Evolutionary conservation across 2,888 invertebrate genomes (phyloP).

Genomic region (Agrenia bidenticulata): DNA sequence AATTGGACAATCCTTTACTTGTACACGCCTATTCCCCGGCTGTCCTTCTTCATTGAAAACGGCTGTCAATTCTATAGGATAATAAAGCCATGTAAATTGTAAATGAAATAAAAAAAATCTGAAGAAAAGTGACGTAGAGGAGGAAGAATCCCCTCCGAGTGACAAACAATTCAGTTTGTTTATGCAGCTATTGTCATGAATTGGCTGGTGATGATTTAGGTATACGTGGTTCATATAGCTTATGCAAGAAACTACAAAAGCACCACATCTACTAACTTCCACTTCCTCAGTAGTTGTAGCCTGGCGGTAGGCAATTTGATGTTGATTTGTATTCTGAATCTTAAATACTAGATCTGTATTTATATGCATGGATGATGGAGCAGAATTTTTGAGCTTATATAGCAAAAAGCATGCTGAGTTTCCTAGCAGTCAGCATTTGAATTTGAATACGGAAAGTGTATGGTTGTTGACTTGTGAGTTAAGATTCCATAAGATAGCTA

Average conservation of each 20-base stretch:
- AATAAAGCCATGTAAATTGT: constrained; percentile 5
- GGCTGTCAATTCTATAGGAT: constrained; percentile 10
- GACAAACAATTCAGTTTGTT: constrained; percentile 16
- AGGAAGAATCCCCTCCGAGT: constrained; percentile 14
- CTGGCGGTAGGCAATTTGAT: no score
- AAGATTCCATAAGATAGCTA: no score
- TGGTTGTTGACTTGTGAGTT: constrained; percentile 12
- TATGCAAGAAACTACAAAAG: no score
- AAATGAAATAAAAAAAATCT: constrained; percentile 8
- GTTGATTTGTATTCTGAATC: no score
- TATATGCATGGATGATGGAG: neutral
- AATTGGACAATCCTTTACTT: no score
- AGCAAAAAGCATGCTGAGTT: constrained; percentile 2
- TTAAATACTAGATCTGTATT: no score
- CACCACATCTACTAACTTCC: no score
- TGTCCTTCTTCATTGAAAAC: constrained; percentile 5
- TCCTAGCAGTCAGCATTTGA: neutral
- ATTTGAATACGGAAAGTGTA: constrained; percentile 6
- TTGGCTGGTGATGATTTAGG: neutral
- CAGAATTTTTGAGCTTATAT: neutral
- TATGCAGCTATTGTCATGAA: constrained; percentile 6
- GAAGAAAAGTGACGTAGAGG: neutral
- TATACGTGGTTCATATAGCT: no score
- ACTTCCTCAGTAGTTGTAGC: no score
- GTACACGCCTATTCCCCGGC: no score